phyloP scores from a whole-genome alignment of 2,888 invertebrate genomes.

The Caenorhabditis macrosperma region DNA sequence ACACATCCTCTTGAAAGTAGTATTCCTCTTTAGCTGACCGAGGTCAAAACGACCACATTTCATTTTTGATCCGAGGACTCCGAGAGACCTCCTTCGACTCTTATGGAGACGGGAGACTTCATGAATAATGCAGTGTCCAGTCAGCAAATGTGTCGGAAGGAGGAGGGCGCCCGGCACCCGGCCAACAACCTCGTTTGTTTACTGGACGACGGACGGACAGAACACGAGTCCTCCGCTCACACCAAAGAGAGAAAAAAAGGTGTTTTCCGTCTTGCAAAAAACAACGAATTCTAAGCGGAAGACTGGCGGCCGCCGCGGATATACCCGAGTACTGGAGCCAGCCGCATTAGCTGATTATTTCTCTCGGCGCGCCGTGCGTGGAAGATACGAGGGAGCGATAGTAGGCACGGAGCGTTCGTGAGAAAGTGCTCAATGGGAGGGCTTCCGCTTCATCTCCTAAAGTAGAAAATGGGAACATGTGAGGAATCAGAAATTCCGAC shows the following conservation, averaged over 20 bases:
- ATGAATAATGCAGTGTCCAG: constrained; percentile 30
- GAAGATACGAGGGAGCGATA: neutral
- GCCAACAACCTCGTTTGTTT: constrained; percentile 5
- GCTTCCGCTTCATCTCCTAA: neutral
- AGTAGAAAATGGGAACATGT: neutral
- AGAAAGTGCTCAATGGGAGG: too few relatives aligned
- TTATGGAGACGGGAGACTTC: neutral
- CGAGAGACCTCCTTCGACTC: neutral
- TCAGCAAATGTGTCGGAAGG: constrained; percentile 1
- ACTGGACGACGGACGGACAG: constrained; percentile 16
- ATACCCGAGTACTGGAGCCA: neutral
- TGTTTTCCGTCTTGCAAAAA: neutral
- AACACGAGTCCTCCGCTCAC: constrained; percentile 19
- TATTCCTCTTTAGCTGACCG: too few relatives aligned
- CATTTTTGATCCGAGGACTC: too few relatives aligned
- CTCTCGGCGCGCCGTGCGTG: neutral
- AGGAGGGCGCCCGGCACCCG: neutral
- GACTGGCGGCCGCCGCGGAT: too few relatives aligned
- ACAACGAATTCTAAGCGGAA: constrained; percentile 1
- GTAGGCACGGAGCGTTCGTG: neutral
- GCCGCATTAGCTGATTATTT: constrained; percentile 25
- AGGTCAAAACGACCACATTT: too few relatives aligned
- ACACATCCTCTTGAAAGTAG: too few relatives aligned
- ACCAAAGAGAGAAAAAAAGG: neutral
- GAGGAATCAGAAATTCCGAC: neutral